phyloP scores from a whole-genome alignment of 2,888 invertebrate species.

The Xanthorhoe spadicearia region DNA sequence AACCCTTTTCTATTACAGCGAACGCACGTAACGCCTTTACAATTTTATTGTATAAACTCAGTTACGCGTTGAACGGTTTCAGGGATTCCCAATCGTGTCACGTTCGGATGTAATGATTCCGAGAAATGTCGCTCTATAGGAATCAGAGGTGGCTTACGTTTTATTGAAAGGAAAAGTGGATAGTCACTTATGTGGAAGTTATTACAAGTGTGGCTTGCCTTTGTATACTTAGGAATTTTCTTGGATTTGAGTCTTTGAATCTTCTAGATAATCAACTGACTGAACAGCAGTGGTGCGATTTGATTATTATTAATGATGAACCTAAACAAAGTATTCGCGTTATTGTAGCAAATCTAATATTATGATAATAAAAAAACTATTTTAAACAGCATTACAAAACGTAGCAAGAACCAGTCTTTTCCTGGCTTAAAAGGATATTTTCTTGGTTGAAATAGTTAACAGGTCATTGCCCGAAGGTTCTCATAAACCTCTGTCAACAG shows the following conservation, averaged over 20 bases:
- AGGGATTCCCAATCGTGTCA: slow-evolving; percentile 36
- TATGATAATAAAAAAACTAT: no score
- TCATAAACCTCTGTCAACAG: neutral
- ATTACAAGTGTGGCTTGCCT: slow-evolving; percentile 4
- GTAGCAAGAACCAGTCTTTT: neutral
- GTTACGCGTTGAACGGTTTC: slow-evolving; percentile 33
- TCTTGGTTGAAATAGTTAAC: neutral
- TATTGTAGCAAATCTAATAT: no score
- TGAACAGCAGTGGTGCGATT: no score
- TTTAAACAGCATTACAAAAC: slow-evolving; percentile 17
- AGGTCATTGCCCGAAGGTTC: neutral
- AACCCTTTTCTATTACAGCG: slow-evolving; percentile 43
- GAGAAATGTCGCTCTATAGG: slow-evolving; percentile 31
- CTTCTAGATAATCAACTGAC: no score
- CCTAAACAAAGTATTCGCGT: no score
- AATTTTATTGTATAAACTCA: slow-evolving; percentile 40
- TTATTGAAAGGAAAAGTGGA: slow-evolving; percentile 38
- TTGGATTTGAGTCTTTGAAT: neutral
- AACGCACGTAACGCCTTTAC: slow-evolving; percentile 36
- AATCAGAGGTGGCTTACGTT: slow-evolving; percentile 37
- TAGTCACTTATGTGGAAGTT: slow-evolving; percentile 29
- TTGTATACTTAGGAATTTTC: slow-evolving; percentile 1
- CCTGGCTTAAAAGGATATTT: neutral
- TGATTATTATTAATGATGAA: no score
- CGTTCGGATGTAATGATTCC: slow-evolving; percentile 42